Base-by-base conservation (phyloP, 2,113 vertebrate species). In the Setophaga kirtlandii region DNA sequence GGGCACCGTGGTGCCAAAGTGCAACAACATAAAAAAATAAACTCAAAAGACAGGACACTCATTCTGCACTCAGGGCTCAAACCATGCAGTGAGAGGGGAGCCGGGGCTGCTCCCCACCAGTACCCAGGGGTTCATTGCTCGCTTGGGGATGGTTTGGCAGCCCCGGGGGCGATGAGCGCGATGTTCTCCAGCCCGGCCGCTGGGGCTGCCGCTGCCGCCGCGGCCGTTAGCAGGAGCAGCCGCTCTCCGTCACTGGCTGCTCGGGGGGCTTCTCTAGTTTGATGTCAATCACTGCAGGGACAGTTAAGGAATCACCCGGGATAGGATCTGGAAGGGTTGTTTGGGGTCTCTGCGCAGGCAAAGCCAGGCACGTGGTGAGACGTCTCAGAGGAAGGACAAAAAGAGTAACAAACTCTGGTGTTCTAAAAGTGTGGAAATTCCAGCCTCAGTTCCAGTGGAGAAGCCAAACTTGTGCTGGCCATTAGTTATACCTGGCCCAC, bases 241-340 rank as follows among this genome's bases (percentile, higher is more conserved):
- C 98, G 68, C 98, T 99, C 98, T 99, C 98, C 56, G 98, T 99
- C 78, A 99, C 98, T 50, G 98, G 98, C 98, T 99, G 98, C 97
- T 99, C 98, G 6, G 98, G 98, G 71, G 98, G 98, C 87, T 99
- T 98, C 98, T 99, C 98, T 98, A 99, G 97, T 97, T 99, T 98
- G 97, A 99, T 99, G 97, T 99, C 98, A 56, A 99, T 98, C 98
- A 98, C 98, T 99, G 98, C 80, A 89, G 94, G 58, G 21, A 31
- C 3, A 9, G 98, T 99, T 98, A 99, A 99, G 98, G 94, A 98
- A 68, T 31, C 78, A 17, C 7, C 18, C 1, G 2, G 3, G 5
- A 24, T 7, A 13, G 28, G 5, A 11, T 5, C 6, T 67, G 68
- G 10, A 44, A 41, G 65, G 74, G 39, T 2, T 62, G 64, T 13